Evolutionary conservation across 2,113 vertebrate genomes (phyloP).

Genomic region (Guaruba guarouba): DNA sequence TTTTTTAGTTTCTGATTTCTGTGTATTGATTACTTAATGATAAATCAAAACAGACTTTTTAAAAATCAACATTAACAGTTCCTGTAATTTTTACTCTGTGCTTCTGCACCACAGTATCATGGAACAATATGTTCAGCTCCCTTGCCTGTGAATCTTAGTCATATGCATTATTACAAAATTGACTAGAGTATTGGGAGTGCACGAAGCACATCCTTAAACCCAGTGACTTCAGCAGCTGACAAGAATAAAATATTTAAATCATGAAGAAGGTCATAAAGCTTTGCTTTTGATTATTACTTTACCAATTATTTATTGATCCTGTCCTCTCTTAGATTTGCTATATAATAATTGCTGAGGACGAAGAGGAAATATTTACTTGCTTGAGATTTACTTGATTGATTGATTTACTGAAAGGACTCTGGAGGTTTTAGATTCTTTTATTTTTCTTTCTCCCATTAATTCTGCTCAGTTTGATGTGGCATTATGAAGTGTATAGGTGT

Average conservation of each 20-base stretch:
- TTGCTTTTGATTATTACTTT: conserved; percentile 21
- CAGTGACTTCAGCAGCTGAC: neutral
- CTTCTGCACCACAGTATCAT: neutral
- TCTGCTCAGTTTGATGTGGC: neutral
- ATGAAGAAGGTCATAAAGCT: neutral
- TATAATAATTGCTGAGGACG: neutral
- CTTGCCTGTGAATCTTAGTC: neutral
- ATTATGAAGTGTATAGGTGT: neutral
- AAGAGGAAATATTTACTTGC: neutral
- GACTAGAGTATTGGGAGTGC: neutral
- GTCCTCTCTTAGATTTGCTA: neutral
- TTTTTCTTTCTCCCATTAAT: neutral
- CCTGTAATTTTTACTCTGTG: neutral
- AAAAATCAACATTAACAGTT: neutral
- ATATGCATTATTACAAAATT: neutral
- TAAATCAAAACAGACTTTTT: neutral
- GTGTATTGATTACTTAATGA: neutral
- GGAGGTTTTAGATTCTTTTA: neutral
- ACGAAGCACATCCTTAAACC: neutral
- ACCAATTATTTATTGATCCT: neutral
- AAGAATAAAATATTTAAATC: neutral
- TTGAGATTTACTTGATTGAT: neutral
- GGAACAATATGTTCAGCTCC: neutral
- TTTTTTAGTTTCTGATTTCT: neutral
- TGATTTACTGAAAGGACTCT: neutral